Evolutionary conservation across 2,888 invertebrate genomes (phyloP).

Genomic region (Nasonovia ribisnigri): DNA sequence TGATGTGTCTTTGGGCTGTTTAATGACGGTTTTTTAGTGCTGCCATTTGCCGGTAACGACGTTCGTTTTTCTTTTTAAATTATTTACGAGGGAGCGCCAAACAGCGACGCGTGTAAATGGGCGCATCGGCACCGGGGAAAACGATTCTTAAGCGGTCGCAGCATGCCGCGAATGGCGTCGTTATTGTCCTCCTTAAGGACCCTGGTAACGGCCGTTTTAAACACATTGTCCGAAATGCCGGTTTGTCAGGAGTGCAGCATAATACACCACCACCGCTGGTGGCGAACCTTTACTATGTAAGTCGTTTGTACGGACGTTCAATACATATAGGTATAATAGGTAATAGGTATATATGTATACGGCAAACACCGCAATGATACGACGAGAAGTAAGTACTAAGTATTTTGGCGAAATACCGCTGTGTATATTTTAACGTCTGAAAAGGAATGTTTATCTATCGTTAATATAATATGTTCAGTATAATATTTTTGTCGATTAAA

Average conservation of each 20-base stretch:
- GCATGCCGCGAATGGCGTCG: constrained; percentile 63
- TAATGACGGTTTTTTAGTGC: constrained; percentile 63
- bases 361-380: not conserved
- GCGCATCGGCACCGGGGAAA: constrained; percentile 5
- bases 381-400: not conserved
- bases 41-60: constrained; percentile 63
- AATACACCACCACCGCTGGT: not conserved
- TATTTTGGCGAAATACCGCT: not conserved
- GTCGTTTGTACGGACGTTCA: not conserved
- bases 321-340: not conserved
- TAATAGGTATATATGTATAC: too few species aligned
- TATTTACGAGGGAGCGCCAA: constrained; percentile 48
- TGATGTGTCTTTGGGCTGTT: constrained; percentile 39
- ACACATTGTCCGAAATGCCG: constrained; percentile 52
- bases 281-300: not conserved
- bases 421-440: not conserved
- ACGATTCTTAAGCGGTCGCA: constrained; percentile 59
- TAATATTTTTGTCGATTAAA: not conserved
- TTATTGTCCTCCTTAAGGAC: constrained; percentile 53
- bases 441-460: not conserved
- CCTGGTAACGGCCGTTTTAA: constrained; percentile 52
- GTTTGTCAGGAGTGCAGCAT: constrained; percentile 3
- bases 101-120: not conserved
- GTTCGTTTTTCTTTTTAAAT: constrained; percentile 58
- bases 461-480: not conserved